Evolutionary conservation across 2,888 invertebrate genomes (phyloP), one percentile per base, ranked within the genome.

Genomic region (Phanerotoma sp.): DNA sequence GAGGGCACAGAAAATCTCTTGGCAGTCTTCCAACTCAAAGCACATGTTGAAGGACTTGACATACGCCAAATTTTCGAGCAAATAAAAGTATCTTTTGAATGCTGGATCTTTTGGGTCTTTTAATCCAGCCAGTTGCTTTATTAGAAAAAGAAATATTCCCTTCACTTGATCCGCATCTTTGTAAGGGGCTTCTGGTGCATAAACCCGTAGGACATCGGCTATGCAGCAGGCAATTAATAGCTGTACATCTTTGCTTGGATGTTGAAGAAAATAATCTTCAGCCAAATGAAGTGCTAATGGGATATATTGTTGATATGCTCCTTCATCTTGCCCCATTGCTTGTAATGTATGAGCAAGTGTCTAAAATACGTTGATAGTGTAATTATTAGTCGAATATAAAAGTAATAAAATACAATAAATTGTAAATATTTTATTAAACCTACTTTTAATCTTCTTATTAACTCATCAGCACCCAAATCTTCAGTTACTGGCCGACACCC

Each of bases 31-130:
- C 55, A 98, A 80, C 77, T 98, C 97, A 74, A 97, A 94, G 78
- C 96, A 97, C 89, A 98, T 97, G 79, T 97, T 97, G 79, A 98
- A 97, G 0, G 96, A 95, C 79, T 98, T 98, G 32, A 97, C 96
- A 78, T 95, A 96, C 0, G 96, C 96, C 67, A 98, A 81, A 79
- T 97, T 98, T 80, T 98, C 97, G 54, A 98, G 80, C 46, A 98
- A 82, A 78, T 98, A 98, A 80, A 97, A 97, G 79, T 97, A 97
- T 64, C 96, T 85, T 77, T 97, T 97, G 79, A 97, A 98, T 3
- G 96, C 94, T 4, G 97, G 93, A 79, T 96, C 94, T 77, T 96
- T 96, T 0, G 96, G 96, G 80, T 97, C 96, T 72, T 91, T 92
- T 20, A 98, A 83, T 13, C 97, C 97, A 65, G 90, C 85, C 61